A percentile compares a stretch with the other conserved stretches of the same genome.
Evolutionary conservation across 2,113 vertebrate genomes (phyloP).

Genomic region (Formicarius rufipectus): DNA sequence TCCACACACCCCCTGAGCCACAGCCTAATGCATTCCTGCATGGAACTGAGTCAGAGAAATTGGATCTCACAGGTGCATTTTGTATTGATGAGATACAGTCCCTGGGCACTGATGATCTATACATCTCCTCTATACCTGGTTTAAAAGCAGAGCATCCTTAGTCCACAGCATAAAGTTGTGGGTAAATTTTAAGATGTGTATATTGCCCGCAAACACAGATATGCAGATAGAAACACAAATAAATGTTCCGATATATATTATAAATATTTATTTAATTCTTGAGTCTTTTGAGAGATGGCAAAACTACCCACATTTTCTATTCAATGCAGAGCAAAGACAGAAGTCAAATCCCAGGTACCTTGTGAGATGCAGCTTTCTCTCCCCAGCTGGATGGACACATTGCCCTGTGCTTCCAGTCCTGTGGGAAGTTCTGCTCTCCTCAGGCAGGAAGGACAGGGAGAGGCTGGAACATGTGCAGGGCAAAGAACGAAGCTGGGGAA

Average conservation of each 20-base stretch:
- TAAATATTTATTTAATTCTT: no score
- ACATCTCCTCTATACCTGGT: neutral
- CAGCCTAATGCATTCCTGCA: neutral
- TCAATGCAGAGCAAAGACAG: no score
- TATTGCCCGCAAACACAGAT: neutral
- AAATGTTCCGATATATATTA: neutral
- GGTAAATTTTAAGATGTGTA: neutral
- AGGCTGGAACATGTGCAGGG: neutral
- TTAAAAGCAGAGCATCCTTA: neutral
- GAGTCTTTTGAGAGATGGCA: neutral
- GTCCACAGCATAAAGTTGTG: no score
- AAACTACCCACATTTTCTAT: no score
- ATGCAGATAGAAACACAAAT: neutral
- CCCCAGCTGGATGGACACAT: neutral
- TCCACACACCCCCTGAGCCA: neutral
- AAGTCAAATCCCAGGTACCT: no score
- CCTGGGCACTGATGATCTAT: neutral
- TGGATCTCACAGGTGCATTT: neutral
- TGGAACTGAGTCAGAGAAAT: neutral
- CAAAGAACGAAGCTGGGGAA: neutral
- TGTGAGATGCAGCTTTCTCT: neutral
- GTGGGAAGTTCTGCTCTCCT: accelerated
- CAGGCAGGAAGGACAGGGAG: accelerated
- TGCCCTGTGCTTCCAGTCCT: neutral
- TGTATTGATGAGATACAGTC: neutral